Evolutionary conservation across 2,888 invertebrate species (phyloP).

Genomic region (Chrysotoxum bicinctum): DNA sequence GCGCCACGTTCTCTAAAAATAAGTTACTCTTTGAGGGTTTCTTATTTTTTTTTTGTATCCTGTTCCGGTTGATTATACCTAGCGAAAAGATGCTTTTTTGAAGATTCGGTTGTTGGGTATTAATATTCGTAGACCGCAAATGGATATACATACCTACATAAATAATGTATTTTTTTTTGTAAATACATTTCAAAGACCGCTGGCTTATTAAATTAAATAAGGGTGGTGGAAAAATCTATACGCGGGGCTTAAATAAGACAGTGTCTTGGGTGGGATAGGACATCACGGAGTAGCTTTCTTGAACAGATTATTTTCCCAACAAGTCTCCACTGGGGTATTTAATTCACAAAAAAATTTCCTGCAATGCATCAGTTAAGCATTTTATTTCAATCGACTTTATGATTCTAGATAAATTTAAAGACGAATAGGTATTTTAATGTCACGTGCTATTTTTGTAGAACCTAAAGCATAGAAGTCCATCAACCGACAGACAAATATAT

Average conservation of each 20-base stretch:
- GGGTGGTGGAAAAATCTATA: not conserved
- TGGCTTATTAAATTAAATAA: conserved; percentile 58
- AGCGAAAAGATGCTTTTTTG: conserved; percentile 43
- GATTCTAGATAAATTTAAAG: no score
- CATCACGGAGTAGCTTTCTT: not conserved
- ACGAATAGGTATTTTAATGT: no score
- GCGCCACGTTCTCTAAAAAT: not conserved
- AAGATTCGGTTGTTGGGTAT: conserved; percentile 64
- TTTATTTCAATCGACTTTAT: no score
- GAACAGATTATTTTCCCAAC: not conserved
- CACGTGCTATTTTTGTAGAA: no score
- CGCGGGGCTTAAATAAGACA: not conserved
- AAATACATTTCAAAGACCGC: not conserved
- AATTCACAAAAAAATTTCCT: no score
- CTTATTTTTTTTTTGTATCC: conserved; percentile 27
- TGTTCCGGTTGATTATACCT: conserved; percentile 57
- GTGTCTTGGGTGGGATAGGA: not conserved
- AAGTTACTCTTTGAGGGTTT: conserved; percentile 33
- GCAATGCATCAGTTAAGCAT: no score
- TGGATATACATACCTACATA: not conserved
- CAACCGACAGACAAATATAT: no score
- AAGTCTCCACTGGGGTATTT: not conserved
- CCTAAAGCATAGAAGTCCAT: no score
- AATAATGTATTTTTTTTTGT: not conserved
- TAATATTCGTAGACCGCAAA: conserved; percentile 60